A percentile compares a stretch with the other conserved stretches of the same genome.
These are phyloP conservation scores for Apodemus speciosus DNA, from an alignment of 2,113 vertebrate genomes.

Conservation along the genomic window DNA sequence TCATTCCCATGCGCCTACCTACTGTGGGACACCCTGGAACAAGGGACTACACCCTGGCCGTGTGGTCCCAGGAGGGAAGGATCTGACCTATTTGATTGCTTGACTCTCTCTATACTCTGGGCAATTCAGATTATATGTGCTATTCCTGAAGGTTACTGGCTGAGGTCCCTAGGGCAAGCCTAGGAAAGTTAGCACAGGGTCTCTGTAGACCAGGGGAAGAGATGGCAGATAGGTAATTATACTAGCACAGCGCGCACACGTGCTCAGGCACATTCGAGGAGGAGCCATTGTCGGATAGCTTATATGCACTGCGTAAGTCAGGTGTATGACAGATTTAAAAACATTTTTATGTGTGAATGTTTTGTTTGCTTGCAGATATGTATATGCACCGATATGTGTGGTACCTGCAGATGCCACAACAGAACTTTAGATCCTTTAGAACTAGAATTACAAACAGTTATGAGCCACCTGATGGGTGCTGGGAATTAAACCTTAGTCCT, in stretches of 20 bases:
- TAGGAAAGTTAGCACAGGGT: neutral
- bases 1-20: accelerated
- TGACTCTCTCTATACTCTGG: neutral
- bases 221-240: neutral
- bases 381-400: neutral
- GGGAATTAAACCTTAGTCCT: neutral
- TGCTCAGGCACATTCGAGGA: neutral
- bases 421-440: neutral
- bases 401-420: neutral
- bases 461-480: neutral
- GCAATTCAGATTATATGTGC: neutral
- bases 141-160: constrained; percentile 26
- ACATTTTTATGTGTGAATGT: neutral
- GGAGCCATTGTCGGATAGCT: neutral
- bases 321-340: neutral
- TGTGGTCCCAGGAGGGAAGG: neutral
- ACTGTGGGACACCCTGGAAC: neutral
- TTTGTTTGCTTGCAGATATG: neutral
- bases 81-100: neutral
- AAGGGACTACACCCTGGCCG: neutral
- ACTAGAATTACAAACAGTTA: neutral
- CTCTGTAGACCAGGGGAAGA: neutral
- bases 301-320: neutral
- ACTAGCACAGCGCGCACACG: neutral
- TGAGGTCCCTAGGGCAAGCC: neutral